phyloP scores from a whole-genome alignment of 35 echinoderm and acorn worm species.

The Apostichopus japonicus region DNA sequence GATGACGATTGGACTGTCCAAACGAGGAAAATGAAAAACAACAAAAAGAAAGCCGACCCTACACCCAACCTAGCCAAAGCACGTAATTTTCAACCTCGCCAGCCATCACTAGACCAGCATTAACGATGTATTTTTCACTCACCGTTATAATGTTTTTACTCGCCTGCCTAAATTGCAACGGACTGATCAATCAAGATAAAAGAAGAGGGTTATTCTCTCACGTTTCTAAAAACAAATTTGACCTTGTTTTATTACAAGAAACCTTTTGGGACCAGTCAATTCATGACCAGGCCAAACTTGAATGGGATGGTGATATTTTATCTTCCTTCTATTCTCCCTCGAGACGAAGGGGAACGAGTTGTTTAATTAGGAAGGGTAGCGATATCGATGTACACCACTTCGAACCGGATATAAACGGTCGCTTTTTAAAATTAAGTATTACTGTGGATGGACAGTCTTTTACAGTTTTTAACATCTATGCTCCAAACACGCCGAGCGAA shows the following conservation, averaged over 20 bases:
- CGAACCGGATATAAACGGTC: background rate
- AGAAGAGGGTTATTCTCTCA: background rate
- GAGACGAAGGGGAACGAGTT: background rate
- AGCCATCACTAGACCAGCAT: background rate
- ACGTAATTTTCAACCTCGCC: background rate
- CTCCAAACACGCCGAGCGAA: background rate
- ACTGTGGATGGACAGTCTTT: background rate
- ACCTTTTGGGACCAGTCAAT: background rate
- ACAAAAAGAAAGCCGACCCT: background rate
- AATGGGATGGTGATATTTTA: background rate
- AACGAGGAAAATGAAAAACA: background rate
- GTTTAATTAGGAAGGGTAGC: background rate
- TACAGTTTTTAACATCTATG: conserved; percentile 1
- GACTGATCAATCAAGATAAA: background rate
- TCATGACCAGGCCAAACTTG: background rate
- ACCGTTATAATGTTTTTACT: background rate
- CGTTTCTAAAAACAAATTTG: background rate
- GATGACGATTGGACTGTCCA: background rate
- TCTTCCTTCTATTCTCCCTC: background rate
- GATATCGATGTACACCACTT: background rate
- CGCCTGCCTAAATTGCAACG: conserved; percentile 28
- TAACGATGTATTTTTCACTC: background rate
- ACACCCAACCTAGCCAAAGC: background rate
- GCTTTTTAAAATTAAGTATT: background rate
- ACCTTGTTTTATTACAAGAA: background rate